Evolutionary conservation across 1,140 invertebrate species (phyloP), one percentile per base, ranked within the genome.

Genomic region (Drosophila watanabei): DNA sequence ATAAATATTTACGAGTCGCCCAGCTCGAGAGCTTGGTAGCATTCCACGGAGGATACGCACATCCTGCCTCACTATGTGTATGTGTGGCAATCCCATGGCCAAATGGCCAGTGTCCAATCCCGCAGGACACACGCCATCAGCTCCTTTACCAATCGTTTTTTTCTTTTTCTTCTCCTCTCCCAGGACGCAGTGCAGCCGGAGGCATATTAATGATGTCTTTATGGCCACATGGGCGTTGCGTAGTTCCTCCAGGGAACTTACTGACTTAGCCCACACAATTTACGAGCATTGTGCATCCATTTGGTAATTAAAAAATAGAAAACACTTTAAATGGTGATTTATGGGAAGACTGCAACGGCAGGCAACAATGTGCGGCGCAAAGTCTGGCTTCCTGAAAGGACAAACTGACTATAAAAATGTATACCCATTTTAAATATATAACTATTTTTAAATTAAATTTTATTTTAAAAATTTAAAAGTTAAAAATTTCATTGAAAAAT

Each of bases 271-370:
- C 59, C 70, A 9, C 52, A 64, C 37, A 88, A 89, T 89, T 89
- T 89, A 89, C 84, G 82, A 62, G 60, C 70, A 3, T 13, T 37
- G 46, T 82, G 63, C 82, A 86, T 89, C 83, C 75, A 89, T 75
- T 68, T 70, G 52, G 82, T 85, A 89, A 89, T 89, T 89, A 89
- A 86, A 90, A 90, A 91, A 82, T 41, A 59, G 51, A 75, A 80
- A 61, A 71, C 71, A 60, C 72, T 82, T 78, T 86, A 78, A 75
- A 77, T 69, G 60, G 68, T 86, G 82, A 90, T 90, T 90, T 86
- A 90, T 80, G 70, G 52, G 18, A 33, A 33, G 30, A n/a, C 49
- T 24, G 41, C 58, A 79, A 56, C 4, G 7, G 56, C 49, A 49
- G 41, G 48, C 58, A 32, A 41, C n/a, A 33, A 58, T 16, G 45